Evolutionary conservation across 2,797 vertebrate species (phyloP), one percentile per base, ranked within the genome.

Genomic region (Aselliscus stoliczkanus): DNA sequence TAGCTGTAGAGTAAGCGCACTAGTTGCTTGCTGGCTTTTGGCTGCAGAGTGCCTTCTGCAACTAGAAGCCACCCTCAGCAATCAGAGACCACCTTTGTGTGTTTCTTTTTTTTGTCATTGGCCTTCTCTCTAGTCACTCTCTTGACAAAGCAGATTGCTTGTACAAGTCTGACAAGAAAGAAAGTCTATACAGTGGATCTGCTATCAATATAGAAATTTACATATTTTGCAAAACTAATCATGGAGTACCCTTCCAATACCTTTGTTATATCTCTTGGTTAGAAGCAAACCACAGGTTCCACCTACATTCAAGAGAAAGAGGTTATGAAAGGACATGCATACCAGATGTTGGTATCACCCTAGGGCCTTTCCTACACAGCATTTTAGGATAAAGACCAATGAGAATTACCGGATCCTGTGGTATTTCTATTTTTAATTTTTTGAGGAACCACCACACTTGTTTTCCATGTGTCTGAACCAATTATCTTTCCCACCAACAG

Each of bases 1-100:
- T 47, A 42, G 23, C 9, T 62, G 5, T 20, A 79, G 4, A 13
- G 1, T 81, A 14, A 76, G 12, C 18, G 0, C 5, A 13, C 2
- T 42, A 79, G 4, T 25, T 64, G 92, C 37, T 73, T 89, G 64
- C 4, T 89, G 18, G 2, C 10, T 60, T 6, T 62, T 62, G 29
- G 18, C 37, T 80, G 21, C 12, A 29, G 56, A 31, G 13, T 69
- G 5, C 21, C 18, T 11, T 89, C 64, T 13, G 44, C 3, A 82
- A n/a, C 39, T 69, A 64, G n/a, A 75, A 77, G 29, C 5, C 17
- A 52, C 1, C 29, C 7, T 65, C 5, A 12, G 25, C 18, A 62
- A n/a, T 21, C 15, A 52, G n/a, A 31, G 2, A 76, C 4, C 6
- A 20, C 5, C 7, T 50, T 50, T 14, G 12, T 15, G 47, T 31